These are phyloP conservation scores for Chaetodon auriga DNA, from an alignment of 2,113 vertebrate species.

Conservation along the genomic window DNA sequence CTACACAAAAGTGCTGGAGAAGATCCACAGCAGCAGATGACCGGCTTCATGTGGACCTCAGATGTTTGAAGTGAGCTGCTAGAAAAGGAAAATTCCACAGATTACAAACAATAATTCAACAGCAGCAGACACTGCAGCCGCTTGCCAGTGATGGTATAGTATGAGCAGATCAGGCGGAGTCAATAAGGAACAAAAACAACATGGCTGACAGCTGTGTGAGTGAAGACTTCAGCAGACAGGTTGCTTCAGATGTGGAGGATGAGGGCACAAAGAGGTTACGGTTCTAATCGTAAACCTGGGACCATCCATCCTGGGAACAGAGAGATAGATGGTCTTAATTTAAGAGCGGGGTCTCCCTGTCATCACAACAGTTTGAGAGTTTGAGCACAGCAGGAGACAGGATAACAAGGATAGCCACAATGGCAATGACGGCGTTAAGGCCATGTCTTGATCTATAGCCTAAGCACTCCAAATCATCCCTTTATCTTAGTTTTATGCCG, in stretches of 20 bases:
- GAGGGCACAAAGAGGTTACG: constrained; percentile 47
- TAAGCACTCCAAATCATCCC: background rate
- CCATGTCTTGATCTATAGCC: background rate
- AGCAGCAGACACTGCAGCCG: constrained; percentile 11
- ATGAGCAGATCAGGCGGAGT: constrained; percentile 21
- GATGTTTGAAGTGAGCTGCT: constrained; percentile 71
- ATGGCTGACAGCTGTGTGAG: constrained; percentile 30
- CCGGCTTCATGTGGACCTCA: constrained; percentile 75
- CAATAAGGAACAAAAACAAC: constrained; percentile 17
- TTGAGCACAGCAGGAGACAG: constrained; percentile 7
- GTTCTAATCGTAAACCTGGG: constrained; percentile 11
- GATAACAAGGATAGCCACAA: background rate
- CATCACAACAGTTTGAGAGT: constrained; percentile 11
- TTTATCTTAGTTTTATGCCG: constrained; percentile 4
- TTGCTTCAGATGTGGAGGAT: constrained; percentile 25
- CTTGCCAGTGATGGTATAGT: constrained; percentile 32
- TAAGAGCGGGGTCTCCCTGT: constrained; percentile 19
- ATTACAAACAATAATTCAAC: constrained; percentile 55
- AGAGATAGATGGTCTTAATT: constrained; percentile 37
- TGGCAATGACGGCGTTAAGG: background rate
- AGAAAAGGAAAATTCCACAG: constrained; percentile 71
- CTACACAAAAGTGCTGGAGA: constrained; percentile 45
- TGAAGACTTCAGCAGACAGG: constrained; percentile 47
- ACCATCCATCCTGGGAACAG: constrained; percentile 6
- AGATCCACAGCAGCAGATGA: constrained; percentile 59